Conservation (phyloP, 2,113 vertebrate species). For the Bathybates hornii region DNA sequence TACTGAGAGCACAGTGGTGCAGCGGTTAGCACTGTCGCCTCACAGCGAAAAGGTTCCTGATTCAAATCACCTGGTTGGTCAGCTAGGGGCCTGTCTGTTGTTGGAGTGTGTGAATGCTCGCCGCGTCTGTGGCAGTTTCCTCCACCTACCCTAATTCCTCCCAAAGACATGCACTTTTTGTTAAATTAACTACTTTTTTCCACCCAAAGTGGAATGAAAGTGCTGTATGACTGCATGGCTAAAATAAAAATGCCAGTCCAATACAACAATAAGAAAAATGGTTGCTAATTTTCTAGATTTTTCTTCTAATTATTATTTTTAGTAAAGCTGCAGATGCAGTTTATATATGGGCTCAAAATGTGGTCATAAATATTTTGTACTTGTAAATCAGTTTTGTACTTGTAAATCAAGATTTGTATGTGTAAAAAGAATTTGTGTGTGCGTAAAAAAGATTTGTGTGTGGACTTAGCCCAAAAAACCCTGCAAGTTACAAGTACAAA, state of each 20-base stretch:
- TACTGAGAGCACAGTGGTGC: neutral
- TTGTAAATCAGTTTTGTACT: too few species aligned
- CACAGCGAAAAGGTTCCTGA: neutral
- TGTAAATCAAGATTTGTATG: too few species aligned
- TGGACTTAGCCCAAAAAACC: too few species aligned
- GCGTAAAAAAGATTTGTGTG: too few species aligned
- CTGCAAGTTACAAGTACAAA: too few species aligned
- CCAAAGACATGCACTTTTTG: neutral
- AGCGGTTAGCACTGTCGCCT: neutral
- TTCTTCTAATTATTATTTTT: neutral
- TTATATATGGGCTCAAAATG: too few species aligned
- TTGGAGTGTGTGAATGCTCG: neutral
- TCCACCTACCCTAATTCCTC: neutral
- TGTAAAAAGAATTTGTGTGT: too few species aligned
- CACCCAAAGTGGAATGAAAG: neutral
- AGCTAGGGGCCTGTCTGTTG: neutral
- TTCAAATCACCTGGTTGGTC: neutral
- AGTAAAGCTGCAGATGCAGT: neutral
- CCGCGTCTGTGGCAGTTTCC: neutral
- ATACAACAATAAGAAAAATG: neutral
- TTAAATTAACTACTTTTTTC: neutral
- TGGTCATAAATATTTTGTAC: too few species aligned
- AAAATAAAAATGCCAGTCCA: neutral
- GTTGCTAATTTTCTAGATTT: neutral
- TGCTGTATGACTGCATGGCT: neutral